These are phyloP conservation scores for Suillia variegata DNA, from an alignment of 2,888 invertebrate genomes.

Conservation along the genomic window DNA sequence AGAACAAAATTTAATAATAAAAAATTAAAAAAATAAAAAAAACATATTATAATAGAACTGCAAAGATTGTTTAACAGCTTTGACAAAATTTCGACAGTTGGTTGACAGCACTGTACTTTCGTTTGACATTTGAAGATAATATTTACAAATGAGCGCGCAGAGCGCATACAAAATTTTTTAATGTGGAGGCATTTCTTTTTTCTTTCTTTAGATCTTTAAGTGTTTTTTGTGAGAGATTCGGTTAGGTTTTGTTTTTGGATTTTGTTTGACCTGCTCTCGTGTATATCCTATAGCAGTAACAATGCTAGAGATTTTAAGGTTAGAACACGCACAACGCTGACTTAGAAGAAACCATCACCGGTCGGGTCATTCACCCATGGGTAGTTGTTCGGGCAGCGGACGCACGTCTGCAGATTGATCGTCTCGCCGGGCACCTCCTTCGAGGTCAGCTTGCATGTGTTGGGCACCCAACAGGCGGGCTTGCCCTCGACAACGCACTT, in stretches of 20 bases:
- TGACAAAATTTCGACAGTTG: conserved; percentile 9
- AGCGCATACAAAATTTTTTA: neutral
- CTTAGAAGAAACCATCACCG: conserved; percentile 77
- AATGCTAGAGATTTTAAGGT: too few species aligned
- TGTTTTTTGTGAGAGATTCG: conserved; percentile 10
- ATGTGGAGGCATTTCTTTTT: neutral
- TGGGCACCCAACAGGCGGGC: conserved; percentile 86
- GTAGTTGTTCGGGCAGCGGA: conserved; percentile 92
- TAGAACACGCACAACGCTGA: too few species aligned
- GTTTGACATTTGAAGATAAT: conserved; percentile 7
- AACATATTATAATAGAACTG: neutral
- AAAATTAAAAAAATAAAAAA: too few species aligned
- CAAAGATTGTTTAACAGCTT: too few species aligned
- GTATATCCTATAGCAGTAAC: conserved; percentile 19
- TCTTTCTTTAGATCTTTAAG: neutral
- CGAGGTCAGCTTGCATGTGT: conserved; percentile 87
- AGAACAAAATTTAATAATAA: neutral
- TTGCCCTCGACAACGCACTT: conserved; percentile 87
- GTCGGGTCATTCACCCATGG: conserved; percentile 93
- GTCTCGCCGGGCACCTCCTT: conserved; percentile 95
- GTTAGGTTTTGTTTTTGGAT: conserved; percentile 21
- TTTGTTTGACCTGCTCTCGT: conserved; percentile 33
- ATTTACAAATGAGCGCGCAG: conserved; percentile 20
- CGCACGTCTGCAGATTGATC: conserved; percentile 89
- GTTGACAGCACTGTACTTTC: conserved; percentile 17